Base-by-base conservation (phyloP, 2,797 vertebrate genomes). In the Neosilurus hyrtlii region DNA sequence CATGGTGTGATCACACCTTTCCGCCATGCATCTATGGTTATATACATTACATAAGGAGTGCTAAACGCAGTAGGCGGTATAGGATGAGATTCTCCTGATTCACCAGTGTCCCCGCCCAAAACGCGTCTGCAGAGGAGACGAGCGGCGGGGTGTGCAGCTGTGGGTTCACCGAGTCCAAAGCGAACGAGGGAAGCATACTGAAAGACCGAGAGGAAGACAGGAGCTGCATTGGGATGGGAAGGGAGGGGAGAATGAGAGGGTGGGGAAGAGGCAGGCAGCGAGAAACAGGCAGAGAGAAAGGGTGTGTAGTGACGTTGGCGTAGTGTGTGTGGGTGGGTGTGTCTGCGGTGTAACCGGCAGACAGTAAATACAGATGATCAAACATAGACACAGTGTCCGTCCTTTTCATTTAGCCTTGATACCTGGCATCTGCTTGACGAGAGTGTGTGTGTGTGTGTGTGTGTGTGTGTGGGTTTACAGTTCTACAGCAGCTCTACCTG, bases 101-200 rank as follows among this genome's bases (percentile, higher is more conserved):
- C 66, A 72, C 49, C 68, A 26, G 67, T 57, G 49, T 86, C 87
- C 84, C 84, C 87, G 84, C 87, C 84, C 86, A 86, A 84, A 84
- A 84, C 57, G 80, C 10, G 86, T 83, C 86, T 84, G 85, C 82
- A 81, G 73, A 73, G 73, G 65, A 82, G 83, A 78, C 66, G 59
- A 78, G 83, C 37, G 20, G 54, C 51, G 67, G 30, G 56, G 66
- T 78, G 68, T 73, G 82, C 81, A 61, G 49, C 84, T 80, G 84
- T 68, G 80, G 86, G 86, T 86, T 89, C 86, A 87, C 71, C n/a
- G 84, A 86, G 87, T 88, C 82, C 86, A 86, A 82, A 71, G 67
- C 43, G 67, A 89, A 86, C 81, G 75, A 80, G 81, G 80, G 79
- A 88, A 84, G 87, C 80, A 86, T 84, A 82, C 84, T 70, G 62